These are phyloP conservation scores for Tenthredo amoena DNA, from an alignment of 2,888 invertebrate genomes.

Conservation along the genomic window DNA sequence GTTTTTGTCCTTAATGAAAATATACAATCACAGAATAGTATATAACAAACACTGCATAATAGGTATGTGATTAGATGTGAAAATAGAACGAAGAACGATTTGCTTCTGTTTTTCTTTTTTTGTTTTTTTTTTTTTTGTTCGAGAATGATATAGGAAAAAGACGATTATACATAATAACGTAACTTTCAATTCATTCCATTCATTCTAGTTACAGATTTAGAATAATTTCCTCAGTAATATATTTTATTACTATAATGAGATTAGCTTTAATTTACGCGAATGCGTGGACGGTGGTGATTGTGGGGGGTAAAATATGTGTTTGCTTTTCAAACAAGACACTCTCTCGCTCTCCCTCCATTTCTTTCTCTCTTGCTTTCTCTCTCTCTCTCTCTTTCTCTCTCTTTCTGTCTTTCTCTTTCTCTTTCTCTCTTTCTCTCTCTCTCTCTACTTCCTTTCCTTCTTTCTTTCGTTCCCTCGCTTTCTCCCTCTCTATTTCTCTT, in stretches of 20 bases:
- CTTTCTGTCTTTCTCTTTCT: slow-evolving; percentile 48
- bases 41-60: background rate
- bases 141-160: background rate
- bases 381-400: slow-evolving; percentile 43
- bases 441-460: slow-evolving; percentile 39
- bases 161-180: background rate
- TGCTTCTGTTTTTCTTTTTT: background rate
- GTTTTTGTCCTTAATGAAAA: background rate
- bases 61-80: background rate
- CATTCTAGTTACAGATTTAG: slow-evolving; percentile 48
- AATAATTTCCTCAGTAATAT: slow-evolving; percentile 5
- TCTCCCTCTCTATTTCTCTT: slow-evolving; percentile 40
- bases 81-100: background rate
- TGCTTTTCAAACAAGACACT: slow-evolving; percentile 26
- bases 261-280: slow-evolving; percentile 36
- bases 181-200: slow-evolving; percentile 17
- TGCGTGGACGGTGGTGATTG: slow-evolving; percentile 36
- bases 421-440: slow-evolving; percentile 31
- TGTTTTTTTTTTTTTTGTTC: background rate
- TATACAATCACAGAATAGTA: slow-evolving; percentile 13
- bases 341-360: background rate
- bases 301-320: slow-evolving; percentile 24
- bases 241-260: slow-evolving; percentile 13
- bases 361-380: slow-evolving; percentile 49
- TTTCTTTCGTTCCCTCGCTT: slow-evolving; percentile 8